These are phyloP conservation scores for Phlogophora meticulosa DNA, from an alignment of 2,888 invertebrate genomes.

Conservation along the genomic window DNA sequence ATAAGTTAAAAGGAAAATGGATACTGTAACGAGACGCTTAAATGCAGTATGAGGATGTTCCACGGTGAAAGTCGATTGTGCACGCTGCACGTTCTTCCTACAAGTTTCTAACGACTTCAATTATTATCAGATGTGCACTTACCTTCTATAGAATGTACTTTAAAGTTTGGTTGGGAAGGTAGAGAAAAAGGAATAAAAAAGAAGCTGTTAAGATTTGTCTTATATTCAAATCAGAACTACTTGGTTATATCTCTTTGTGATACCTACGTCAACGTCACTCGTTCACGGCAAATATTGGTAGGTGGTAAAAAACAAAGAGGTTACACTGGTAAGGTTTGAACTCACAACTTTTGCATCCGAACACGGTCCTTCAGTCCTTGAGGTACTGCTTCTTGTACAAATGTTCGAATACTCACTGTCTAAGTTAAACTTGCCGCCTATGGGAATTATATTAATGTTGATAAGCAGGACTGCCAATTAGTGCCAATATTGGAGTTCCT, in stretches of 20 bases:
- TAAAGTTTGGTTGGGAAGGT: not conserved
- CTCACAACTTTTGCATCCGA: not conserved
- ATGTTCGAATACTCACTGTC: not conserved
- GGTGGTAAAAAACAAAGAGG: not conserved
- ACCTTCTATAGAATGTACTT: constrained; percentile 4
- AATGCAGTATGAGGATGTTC: constrained; percentile 53
- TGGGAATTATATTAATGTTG: no score
- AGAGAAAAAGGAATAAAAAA: not conserved
- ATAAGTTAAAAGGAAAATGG: constrained; percentile 39
- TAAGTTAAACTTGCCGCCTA: not conserved
- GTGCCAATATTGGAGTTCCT: not conserved
- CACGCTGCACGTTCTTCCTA: constrained; percentile 61
- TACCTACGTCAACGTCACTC: no score
- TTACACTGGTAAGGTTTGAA: not conserved
- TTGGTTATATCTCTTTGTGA: not conserved
- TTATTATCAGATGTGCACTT: constrained; percentile 32
- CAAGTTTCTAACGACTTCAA: constrained; percentile 59
- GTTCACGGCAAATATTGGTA: not conserved
- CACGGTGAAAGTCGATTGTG: constrained; percentile 60
- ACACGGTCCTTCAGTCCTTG: not conserved
- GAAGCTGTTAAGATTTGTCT: not conserved
- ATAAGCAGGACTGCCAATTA: not conserved
- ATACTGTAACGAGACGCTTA: constrained; percentile 36
- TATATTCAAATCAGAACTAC: not conserved
- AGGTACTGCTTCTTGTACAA: not conserved